Base-by-base conservation (phyloP, 1,140 invertebrate species). In the Drosophila prosaltans region DNA sequence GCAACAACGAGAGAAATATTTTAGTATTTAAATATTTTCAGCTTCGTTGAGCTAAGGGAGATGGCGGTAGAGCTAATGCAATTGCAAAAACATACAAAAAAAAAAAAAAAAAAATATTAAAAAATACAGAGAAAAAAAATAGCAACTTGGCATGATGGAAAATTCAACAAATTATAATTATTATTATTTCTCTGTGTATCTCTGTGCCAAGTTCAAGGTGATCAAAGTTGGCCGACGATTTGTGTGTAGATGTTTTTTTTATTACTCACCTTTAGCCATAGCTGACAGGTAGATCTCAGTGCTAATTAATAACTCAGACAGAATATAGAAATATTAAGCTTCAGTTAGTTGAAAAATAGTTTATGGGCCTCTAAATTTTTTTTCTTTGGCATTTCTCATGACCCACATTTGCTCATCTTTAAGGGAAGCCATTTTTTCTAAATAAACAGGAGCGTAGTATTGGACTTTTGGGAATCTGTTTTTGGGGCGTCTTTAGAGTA, bases 11-110 rank as follows among this genome's bases (percentile, higher is more conserved):
- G 41, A 26, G 16, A 65, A 54, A 64, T 67, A 24, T 66, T 61
- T 69, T 69, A 68, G 60, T 45, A 75, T 80, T 74, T 78, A 69
- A 74, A 82, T 66, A 70, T 73, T 86, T 83, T 72, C 72, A 67
- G 82, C 81, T 78, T 75, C 74, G 82, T 11, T 77, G 72, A 69
- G 62, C 75, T 2, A 21, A 43, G 60, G 36, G 57, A 36, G 6
- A 36, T 6, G 73, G 71, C 69, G 67, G 45, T 10, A 5, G 26
- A 51, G 45, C 21, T 55, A 72, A 51, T 83, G 75, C 71, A 84
- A 78, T 69, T 78, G 81, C 67, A 80, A 69, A 72, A 2, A 58
- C 9, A 40, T 9, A 43, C 48, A 16, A 26, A 36, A 28, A 39
- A 63, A 43, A 45, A 57, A 61, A 24, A n/a, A 43, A 41, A 57